Evolutionary conservation across 2,113 vertebrate species (phyloP), one percentile per base, ranked within the genome.

Genomic region (Archocentrus centrarchus): DNA sequence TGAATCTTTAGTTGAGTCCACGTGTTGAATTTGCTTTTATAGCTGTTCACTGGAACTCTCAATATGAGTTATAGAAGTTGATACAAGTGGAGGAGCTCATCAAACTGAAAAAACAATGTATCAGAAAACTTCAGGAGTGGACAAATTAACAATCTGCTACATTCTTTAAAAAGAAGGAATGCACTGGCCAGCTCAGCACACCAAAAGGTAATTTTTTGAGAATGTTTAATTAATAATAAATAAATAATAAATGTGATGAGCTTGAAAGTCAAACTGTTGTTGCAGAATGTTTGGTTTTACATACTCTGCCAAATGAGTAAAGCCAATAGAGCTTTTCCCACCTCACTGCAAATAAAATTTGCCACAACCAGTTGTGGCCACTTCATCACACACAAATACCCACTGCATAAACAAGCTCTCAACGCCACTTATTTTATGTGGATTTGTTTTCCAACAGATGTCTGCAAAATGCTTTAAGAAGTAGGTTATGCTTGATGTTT

Each of bases 391-490:
- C 44, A 73, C 66, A 73, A 30, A 73, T 73, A 73, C 20, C 20
- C 66, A 73, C 44, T 73, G 44, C 66, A 73, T 73, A 24, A 68
- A 68, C 64, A 68, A 50, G 64, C 64, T 68, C 47, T 50, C 64
- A 70, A 41, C 22, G 27, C 64, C 41, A 50, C 64, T 7, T 50
- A 50, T 15, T 50, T 70, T 24, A 50, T 15, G 9, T 41, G 41
- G 41, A 70, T 70, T 70, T 70, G 41, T 70, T 70, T 70, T 50
- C 24, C 22, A 30, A 70, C 64, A 70, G 24, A 11, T 41, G 44
- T 47, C 63, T 47, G 14, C 39, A 47, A 70, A 70, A 70, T 70
- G 41, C 47, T 70, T 70, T 70, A 70, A 70, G 41, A 70, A 50
- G 64, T 70, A 70, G 41, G 64, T 47, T 50, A 22, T 15, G 27